Percentiles rank a stretch among this genome's conserved stretches.
These are phyloP conservation scores for Falco naumanni DNA, from an alignment of 2,797 vertebrate genomes.

Conservation along the genomic window DNA sequence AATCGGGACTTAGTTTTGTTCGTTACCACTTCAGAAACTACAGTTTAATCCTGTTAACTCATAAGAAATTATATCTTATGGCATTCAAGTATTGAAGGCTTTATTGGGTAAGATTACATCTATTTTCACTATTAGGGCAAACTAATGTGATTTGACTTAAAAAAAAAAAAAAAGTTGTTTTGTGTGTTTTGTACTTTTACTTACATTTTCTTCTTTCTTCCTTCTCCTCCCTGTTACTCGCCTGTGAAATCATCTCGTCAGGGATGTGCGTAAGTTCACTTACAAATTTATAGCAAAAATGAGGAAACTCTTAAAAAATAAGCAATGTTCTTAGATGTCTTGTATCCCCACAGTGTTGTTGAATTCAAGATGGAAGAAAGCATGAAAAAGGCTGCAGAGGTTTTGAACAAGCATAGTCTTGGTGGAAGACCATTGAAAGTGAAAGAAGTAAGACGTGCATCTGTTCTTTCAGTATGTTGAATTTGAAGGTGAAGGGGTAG, in stretches of 20 bases:
- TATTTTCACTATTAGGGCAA: conserved; percentile 39
- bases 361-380: conserved; percentile 98
- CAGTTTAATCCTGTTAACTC: conserved; percentile 46
- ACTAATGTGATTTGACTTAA: conserved; percentile 41
- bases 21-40: conserved; percentile 40
- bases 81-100: conserved; percentile 55
- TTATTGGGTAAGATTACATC: conserved; percentile 42
- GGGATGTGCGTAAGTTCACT: conserved; percentile 97
- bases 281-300: neutral
- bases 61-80: neutral
- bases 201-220: conserved; percentile 76
- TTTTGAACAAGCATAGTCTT: conserved; percentile 95
- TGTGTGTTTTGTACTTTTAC: conserved; percentile 18
- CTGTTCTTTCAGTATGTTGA: conserved; percentile 14
- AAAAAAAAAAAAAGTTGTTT: neutral
- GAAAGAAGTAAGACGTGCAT: conserved; percentile 86
- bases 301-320: neutral
- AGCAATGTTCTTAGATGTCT: conserved; percentile 42
- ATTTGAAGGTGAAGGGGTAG: neutral
- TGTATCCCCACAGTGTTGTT: conserved; percentile 87
- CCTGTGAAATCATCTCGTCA: conserved; percentile 55
- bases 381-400: conserved; percentile 98
- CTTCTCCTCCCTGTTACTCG: conserved; percentile 66
- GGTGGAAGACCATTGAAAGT: conserved; percentile 96
- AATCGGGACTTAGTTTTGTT: conserved; percentile 71